phyloP scores from a whole-genome alignment of 1,140 invertebrate genomes.

The Trachymyrmex septentrionalis region DNA sequence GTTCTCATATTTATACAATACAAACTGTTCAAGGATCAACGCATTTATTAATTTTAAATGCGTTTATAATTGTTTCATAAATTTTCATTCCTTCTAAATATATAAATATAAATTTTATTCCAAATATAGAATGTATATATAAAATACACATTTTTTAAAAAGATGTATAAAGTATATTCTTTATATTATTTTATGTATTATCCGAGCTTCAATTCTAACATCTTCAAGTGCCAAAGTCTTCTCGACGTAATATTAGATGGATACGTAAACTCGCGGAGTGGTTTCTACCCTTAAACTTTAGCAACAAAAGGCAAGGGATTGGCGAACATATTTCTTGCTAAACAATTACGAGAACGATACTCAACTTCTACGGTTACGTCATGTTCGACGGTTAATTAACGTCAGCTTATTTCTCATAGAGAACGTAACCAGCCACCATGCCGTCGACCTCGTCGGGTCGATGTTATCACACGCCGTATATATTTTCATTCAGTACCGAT shows the following conservation, averaged over 20 bases:
- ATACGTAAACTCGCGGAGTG: not conserved
- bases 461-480: constrained; percentile 30
- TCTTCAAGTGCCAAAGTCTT: not conserved
- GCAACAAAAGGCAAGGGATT: not conserved
- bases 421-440: constrained; percentile 30
- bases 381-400: not conserved
- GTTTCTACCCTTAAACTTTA: not conserved
- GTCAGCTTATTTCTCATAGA: constrained; percentile 28
- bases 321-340: not conserved
- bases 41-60: not conserved
- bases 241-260: not conserved
- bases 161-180: not conserved
- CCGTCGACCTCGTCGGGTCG: constrained; percentile 41
- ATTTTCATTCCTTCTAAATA: not conserved
- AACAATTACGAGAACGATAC: constrained; percentile 6
- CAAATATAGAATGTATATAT: not conserved
- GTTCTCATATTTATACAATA: not conserved
- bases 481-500: constrained; percentile 35
- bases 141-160: not conserved
- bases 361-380: constrained; percentile 14
- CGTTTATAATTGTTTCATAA: not conserved
- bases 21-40: not conserved
- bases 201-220: not conserved
- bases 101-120: not conserved
- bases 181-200: not conserved